Percentiles rank a stretch among this genome's conserved stretches.
These are phyloP conservation scores for Lapara coniferarum DNA, from an alignment of 2,888 invertebrate genomes.

Conservation along the genomic window DNA sequence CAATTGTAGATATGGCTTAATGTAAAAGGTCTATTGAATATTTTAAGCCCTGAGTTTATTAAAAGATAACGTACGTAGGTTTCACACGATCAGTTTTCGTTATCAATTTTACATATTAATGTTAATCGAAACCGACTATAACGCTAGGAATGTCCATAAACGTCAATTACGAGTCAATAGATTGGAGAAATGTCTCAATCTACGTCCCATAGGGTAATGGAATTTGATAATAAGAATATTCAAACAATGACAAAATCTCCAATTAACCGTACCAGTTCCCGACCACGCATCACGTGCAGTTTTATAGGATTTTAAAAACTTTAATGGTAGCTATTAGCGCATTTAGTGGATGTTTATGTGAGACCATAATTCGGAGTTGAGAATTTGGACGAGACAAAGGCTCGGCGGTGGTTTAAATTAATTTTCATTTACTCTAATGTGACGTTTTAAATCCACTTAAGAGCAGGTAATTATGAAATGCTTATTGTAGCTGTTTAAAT, in stretches of 20 bases:
- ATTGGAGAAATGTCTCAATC: conserved; percentile 16
- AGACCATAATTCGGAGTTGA: conserved; percentile 47
- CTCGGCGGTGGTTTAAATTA: conserved; percentile 36
- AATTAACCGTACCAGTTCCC: conserved; percentile 10
- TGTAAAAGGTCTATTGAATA: background rate
- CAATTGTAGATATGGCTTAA: too few relatives aligned
- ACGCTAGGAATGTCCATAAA: conserved; percentile 25
- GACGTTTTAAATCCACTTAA: conserved; percentile 31
- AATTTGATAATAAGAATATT: conserved; percentile 15
- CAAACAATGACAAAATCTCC: conserved; percentile 19
- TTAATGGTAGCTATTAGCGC: conserved; percentile 58
- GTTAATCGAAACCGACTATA: conserved; percentile 21
- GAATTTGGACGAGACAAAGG: conserved; percentile 25
- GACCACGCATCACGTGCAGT: conserved; percentile 30
- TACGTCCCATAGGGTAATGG: conserved; percentile 11
- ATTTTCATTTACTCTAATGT: conserved; percentile 36
- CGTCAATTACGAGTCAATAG: background rate
- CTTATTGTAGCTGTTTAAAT: conserved; percentile 3
- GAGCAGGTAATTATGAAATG: conserved; percentile 1
- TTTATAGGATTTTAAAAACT: conserved; percentile 41
- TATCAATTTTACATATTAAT: conserved; percentile 18
- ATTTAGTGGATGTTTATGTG: conserved; percentile 52
- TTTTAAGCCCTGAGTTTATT: too few relatives aligned
- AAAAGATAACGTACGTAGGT: background rate
- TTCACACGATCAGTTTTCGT: background rate